A percentile compares a stretch with the other conserved stretches of the same genome.
Evolutionary conservation across 2,888 invertebrate species (phyloP).

Genomic region (Marronus borbonicus): DNA sequence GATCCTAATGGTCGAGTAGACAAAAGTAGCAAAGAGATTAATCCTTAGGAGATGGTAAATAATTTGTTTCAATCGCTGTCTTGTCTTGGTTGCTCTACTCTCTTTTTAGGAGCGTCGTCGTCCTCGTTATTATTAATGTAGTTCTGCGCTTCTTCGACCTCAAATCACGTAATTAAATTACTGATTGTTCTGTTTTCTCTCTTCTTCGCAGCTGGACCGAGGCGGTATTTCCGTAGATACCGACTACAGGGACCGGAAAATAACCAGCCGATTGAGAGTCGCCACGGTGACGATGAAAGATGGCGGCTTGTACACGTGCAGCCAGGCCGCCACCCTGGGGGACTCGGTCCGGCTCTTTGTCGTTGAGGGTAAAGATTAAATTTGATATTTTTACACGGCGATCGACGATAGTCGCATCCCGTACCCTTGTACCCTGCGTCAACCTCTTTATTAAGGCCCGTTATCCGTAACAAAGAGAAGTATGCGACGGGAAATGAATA

Average conservation of each 20-base stretch:
- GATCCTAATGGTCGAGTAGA: not conserved
- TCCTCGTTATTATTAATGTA: slow-evolving; percentile 32
- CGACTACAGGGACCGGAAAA: slow-evolving; percentile 74
- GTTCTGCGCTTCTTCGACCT: slow-evolving; percentile 44
- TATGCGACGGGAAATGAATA: no score
- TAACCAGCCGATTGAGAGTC: slow-evolving; percentile 76
- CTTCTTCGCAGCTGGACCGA: slow-evolving; percentile 68
- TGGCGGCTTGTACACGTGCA: slow-evolving; percentile 78
- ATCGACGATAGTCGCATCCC: not conserved
- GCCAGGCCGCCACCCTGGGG: slow-evolving; percentile 74
- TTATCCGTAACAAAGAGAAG: no score
- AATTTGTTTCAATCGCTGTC: slow-evolving; percentile 5
- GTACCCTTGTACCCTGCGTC: not conserved
- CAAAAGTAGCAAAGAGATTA: not conserved
- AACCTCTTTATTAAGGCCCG: no score
- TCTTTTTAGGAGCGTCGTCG: not conserved
- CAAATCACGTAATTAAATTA: slow-evolving; percentile 30
- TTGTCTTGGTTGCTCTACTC: not conserved
- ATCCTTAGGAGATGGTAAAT: not conserved
- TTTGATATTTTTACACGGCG: slow-evolving; percentile 39
- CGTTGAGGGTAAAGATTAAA: slow-evolving; percentile 74
- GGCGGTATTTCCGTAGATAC: slow-evolving; percentile 79
- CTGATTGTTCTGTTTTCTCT: slow-evolving; percentile 48
- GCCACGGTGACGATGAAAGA: slow-evolving; percentile 73
- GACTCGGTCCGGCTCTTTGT: slow-evolving; percentile 77